phyloP scores from a whole-genome alignment of 2,888 invertebrate genomes.

The Eristalis tenax region DNA sequence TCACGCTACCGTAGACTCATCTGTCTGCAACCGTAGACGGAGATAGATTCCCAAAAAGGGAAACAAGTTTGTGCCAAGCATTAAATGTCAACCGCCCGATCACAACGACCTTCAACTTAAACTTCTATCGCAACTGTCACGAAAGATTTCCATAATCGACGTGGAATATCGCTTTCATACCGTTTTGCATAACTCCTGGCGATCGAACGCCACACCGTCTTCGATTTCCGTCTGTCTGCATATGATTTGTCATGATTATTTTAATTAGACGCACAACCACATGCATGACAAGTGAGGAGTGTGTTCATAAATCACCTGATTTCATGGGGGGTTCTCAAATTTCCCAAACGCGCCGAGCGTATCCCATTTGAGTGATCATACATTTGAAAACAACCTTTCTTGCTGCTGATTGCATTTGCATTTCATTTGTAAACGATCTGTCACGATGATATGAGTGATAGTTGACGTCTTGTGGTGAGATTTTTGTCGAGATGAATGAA shows the following conservation, averaged over 20 bases:
- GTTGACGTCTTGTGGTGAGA: neutral
- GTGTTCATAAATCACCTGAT: conserved; percentile 5
- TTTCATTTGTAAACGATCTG: neutral
- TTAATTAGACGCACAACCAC: neutral
- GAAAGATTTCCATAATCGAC: neutral
- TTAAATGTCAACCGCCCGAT: neutral
- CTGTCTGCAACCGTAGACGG: neutral
- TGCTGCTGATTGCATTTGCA: neutral
- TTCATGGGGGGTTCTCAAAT: neutral
- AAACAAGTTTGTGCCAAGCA: neutral
- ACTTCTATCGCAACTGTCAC: neutral
- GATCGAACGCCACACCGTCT: neutral
- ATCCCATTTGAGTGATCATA: neutral
- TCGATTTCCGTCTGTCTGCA: neutral
- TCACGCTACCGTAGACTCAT: neutral
- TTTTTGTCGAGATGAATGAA: neutral
- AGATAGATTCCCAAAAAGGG: too few species aligned
- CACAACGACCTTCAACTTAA: conserved; percentile 18
- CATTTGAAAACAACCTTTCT: neutral
- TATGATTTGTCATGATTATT: conserved; percentile 8
- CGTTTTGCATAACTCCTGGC: neutral
- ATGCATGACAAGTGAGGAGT: neutral
- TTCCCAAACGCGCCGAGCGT: neutral
- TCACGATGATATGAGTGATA: neutral
- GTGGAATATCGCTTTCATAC: neutral